Evolutionary conservation across 2,888 invertebrate genomes (phyloP).

Genomic region (Arctia plantaginis): DNA sequence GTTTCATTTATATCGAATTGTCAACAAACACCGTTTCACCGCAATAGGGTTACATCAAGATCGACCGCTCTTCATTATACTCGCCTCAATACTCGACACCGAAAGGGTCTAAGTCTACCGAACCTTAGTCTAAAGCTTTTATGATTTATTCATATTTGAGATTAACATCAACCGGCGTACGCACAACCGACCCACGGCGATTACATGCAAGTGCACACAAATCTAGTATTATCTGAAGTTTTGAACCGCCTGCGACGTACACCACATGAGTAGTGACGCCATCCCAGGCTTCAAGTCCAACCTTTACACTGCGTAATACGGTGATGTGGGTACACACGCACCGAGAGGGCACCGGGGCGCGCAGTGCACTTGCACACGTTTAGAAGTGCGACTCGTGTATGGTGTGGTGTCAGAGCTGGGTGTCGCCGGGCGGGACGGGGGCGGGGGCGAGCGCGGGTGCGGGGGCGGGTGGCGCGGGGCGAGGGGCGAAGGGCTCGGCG

Average conservation of each 20-base stretch:
- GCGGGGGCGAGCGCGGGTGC: conserved; percentile 1
- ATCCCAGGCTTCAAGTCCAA: background rate
- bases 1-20: conserved; percentile 18
- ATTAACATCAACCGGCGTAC: background rate
- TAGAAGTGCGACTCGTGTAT: conserved; percentile 72
- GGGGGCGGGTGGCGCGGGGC: conserved; percentile 26
- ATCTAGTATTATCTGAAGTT: background rate
- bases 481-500: conserved; percentile 34
- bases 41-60: background rate
- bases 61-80: background rate
- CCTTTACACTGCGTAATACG: background rate
- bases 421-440: conserved; percentile 57
- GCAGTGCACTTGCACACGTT: conserved; percentile 12
- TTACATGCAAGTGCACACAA: background rate
- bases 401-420: conserved; percentile 72
- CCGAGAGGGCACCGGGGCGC: background rate
- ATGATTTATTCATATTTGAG: background rate
- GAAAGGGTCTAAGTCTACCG: background rate
- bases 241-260: background rate
- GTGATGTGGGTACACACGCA: background rate
- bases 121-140: background rate
- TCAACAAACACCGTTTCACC: conserved; percentile 5
- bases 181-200: background rate
- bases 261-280: background rate
- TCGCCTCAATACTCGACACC: background rate